These are phyloP conservation scores for Sebastes minor DNA, from an alignment of 2,797 vertebrate species.

Conservation along the genomic window DNA sequence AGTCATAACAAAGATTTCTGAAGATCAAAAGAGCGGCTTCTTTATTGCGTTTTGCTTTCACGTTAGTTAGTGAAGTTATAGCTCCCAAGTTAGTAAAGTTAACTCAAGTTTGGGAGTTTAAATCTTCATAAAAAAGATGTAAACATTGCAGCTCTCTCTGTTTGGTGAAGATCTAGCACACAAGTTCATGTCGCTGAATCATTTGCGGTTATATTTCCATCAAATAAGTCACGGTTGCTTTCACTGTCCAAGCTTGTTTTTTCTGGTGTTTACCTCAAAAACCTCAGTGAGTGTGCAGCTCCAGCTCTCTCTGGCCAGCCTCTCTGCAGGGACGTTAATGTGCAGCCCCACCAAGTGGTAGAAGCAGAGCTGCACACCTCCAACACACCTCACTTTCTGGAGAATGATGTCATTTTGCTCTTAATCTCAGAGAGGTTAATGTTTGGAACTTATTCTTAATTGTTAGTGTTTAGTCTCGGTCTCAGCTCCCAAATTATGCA, in stretches of 20 bases:
- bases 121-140: neutral
- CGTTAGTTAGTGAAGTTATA: neutral
- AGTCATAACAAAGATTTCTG: neutral
- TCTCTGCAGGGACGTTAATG: neutral
- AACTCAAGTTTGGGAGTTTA: neutral
- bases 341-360: slow-evolving; percentile 68
- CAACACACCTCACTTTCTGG: too few species aligned
- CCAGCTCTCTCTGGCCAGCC: neutral
- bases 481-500: neutral
- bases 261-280: slow-evolving; percentile 31
- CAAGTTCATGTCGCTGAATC: neutral
- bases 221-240: neutral
- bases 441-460: neutral
- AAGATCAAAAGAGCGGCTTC: neutral
- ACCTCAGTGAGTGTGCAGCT: slow-evolving; percentile 9
- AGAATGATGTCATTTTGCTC: neutral
- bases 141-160: neutral
- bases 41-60: neutral
- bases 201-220: neutral
- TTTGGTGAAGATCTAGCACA: neutral
- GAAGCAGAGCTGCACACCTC: neutral
- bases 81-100: neutral
- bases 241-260: neutral
- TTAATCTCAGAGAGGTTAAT: neutral
- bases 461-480: neutral